phyloP scores from a whole-genome alignment of 1,140 invertebrate genomes.

The Chironomus tepperi region DNA sequence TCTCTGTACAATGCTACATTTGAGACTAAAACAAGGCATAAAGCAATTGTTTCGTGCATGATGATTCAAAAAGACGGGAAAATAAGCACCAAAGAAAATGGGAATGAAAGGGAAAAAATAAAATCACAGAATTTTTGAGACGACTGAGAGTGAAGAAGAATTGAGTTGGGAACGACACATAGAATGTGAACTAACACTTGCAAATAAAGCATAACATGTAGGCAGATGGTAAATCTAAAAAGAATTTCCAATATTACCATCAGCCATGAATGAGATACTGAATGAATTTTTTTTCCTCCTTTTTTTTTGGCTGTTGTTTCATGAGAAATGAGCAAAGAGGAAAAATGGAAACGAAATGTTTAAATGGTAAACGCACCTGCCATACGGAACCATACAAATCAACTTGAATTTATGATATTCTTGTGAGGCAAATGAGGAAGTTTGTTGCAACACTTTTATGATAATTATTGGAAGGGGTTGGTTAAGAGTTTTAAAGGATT shows the following conservation, averaged over 20 bases:
- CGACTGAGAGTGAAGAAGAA: not conserved
- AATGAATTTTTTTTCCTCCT: not conserved
- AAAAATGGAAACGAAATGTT: too few species aligned
- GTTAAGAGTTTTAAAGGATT: too few species aligned
- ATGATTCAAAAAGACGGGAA: not conserved
- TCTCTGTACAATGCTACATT: not conserved
- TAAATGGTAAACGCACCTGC: too few species aligned
- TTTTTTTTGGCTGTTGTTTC: too few species aligned
- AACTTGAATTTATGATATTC: too few species aligned
- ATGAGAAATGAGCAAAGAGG: too few species aligned
- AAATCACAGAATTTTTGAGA: not conserved
- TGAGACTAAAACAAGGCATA: not conserved
- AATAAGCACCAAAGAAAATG: not conserved
- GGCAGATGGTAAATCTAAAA: not conserved
- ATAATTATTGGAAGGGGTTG: too few species aligned
- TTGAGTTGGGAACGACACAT: not conserved
- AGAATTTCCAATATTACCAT: not conserved
- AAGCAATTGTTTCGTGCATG: not conserved
- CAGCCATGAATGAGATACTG: not conserved
- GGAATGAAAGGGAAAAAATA: not conserved
- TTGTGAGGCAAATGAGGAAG: too few species aligned
- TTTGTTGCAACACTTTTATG: too few species aligned
- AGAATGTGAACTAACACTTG: not conserved
- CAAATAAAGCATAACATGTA: not conserved
- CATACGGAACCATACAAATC: too few species aligned